A percentile compares a stretch with the other conserved stretches of the same genome.
These are phyloP conservation scores for Rhinopomastus cyanomelas DNA, from an alignment of 2,113 vertebrate species.

Conservation along the genomic window DNA sequence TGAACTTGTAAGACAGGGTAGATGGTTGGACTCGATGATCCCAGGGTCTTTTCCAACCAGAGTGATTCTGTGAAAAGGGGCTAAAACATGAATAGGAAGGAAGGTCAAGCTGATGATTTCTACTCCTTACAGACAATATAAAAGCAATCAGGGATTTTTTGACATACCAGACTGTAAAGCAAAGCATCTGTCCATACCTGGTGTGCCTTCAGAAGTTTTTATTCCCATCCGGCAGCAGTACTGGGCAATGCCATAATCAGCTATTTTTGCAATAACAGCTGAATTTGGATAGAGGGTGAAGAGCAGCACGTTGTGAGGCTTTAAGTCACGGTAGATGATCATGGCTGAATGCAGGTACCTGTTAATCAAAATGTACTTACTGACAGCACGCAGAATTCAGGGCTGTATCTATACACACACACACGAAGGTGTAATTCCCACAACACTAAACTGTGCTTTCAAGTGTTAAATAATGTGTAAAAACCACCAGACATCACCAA, in stretches of 20 bases:
- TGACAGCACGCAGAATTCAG: background rate
- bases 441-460: background rate
- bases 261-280: conserved; percentile 93
- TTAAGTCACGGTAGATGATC: conserved; percentile 97
- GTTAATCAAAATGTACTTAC: background rate
- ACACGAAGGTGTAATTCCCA: background rate
- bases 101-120: background rate
- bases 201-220: conserved; percentile 92
- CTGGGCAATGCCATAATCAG: conserved; percentile 95
- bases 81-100: background rate
- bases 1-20: no score
- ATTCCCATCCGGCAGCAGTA: conserved; percentile 98
- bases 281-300: conserved; percentile 92
- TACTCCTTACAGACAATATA: background rate
- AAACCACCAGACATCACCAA: background rate
- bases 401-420: background rate
- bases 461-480: background rate
- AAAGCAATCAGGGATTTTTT: background rate
- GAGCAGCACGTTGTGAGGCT: conserved; percentile 95
- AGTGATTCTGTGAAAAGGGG: background rate
- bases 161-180: background rate
- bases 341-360: conserved; percentile 95
- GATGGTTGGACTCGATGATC: no score
- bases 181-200: conserved; percentile 76
- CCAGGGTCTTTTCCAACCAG: no score